These are phyloP conservation scores for Cataglyphis hispanica DNA, from an alignment of 1,140 invertebrate species.

Conservation along the genomic window DNA sequence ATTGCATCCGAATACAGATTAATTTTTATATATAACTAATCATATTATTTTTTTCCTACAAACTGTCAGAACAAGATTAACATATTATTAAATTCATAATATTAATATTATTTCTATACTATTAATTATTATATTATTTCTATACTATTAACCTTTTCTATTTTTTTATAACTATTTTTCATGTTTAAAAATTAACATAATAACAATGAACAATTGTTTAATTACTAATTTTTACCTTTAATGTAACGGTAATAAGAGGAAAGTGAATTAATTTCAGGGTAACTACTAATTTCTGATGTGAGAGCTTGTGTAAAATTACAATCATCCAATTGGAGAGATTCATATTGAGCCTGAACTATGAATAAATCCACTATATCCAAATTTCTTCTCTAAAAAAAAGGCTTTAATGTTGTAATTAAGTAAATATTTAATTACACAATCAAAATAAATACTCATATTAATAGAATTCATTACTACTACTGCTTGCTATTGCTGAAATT, in stretches of 20 bases:
- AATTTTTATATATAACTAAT: neutral
- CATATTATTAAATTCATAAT: neutral
- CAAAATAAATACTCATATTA: too few relatives aligned
- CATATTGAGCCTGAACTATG: constrained; percentile 88
- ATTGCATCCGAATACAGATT: too few relatives aligned
- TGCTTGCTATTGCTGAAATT: too few relatives aligned
- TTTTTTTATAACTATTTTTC: too few relatives aligned
- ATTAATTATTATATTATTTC: too few relatives aligned
- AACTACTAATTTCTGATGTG: constrained; percentile 91
- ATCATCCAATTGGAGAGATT: constrained; percentile 91
- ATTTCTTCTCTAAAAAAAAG: neutral
- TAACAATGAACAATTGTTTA: too few relatives aligned
- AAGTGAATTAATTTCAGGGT: constrained; percentile 93
- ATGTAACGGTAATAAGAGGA: constrained; percentile 95
- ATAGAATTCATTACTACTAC: too few relatives aligned
- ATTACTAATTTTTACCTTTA: constrained; percentile 86
- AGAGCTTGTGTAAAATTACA: constrained; percentile 91
- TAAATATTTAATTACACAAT: too few relatives aligned
- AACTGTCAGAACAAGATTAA: neutral
- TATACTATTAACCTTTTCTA: too few relatives aligned
- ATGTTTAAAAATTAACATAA: too few relatives aligned
- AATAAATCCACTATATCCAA: neutral
- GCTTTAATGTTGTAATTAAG: too few relatives aligned
- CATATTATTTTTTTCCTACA: neutral
- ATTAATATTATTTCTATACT: too few relatives aligned